Base-by-base conservation (phyloP, 2,888 invertebrate genomes). In the Hirtodrosophila trivittata region DNA sequence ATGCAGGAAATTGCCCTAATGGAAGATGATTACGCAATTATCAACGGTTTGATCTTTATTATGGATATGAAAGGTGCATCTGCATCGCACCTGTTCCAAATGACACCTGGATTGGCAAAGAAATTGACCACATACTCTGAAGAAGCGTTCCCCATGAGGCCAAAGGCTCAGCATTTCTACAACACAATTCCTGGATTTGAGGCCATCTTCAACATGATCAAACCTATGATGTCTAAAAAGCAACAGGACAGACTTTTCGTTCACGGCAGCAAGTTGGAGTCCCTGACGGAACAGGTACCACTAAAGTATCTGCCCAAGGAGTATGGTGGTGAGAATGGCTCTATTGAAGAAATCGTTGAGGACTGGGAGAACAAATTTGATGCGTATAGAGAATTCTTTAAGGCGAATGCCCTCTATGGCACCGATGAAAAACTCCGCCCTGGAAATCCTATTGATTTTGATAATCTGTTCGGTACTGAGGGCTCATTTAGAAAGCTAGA, bases 291-390 rank as follows among this genome's bases (percentile, higher is more conserved):
- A 73, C 78, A 91, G 42, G 89, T 95, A 13, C 93, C 94, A 0
- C 91, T 92, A 72, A 90, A 92, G 10, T 90, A 93, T 52, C 87
- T 95, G 18, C 94, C 94, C 0, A 90, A 88, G 9, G 94, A 95
- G 77, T 94, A 94, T 78, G 94, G 94, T 9, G 95, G 95, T 2
- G 91, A 92, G 16, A 92, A 92, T 68, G 92, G 92, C 62, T 90
- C 92, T 18, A 80, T 93, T 9, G 65, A 77, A 9, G 89, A 88
- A 32, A 65, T 85, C 1, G 66, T 78, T 5, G 59, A 75, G 0
- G 49, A 66, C 0, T 87, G 86, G 89, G 75, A 76, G 2, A 81
- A 86, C 21, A 87, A 87, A 55, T 60, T 89, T 0, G 54, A 77
- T 8, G 54, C 56, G 0, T 87, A 89, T 55, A 41, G 47, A 1